These are phyloP conservation scores for Danaus plexippus DNA, from an alignment of 1,140 invertebrate species.

Conservation along the genomic window DNA sequence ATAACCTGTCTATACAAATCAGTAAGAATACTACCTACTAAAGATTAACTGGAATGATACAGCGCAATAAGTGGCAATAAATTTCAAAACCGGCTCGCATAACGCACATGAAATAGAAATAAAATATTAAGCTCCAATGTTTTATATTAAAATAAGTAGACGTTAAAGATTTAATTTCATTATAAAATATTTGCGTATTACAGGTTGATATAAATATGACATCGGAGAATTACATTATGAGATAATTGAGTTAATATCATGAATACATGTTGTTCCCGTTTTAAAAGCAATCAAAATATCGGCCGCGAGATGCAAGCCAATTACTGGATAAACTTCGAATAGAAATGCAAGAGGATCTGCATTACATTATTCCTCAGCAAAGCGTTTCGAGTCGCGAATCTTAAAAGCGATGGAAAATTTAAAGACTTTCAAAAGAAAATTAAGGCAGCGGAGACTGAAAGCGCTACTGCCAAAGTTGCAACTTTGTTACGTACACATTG, in stretches of 20 bases:
- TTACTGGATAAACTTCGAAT: slow-evolving; percentile 20
- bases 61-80: slow-evolving; percentile 23
- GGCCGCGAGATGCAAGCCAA: slow-evolving; percentile 16
- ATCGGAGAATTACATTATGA: too few relatives aligned
- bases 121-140: too few relatives aligned
- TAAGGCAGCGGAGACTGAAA: slow-evolving; percentile 46
- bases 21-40: slow-evolving; percentile 52
- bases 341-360: slow-evolving; percentile 17
- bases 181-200: too few relatives aligned
- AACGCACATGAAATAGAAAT: slow-evolving; percentile 7
- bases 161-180: too few relatives aligned
- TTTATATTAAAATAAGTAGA: too few relatives aligned
- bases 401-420: slow-evolving; percentile 61
- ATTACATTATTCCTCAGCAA: slow-evolving; percentile 37
- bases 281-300: slow-evolving; percentile 4
- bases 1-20: slow-evolving; percentile 45
- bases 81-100: slow-evolving; percentile 8
- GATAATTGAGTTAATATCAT: too few relatives aligned
- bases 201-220: too few relatives aligned
- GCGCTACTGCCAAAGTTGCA: slow-evolving; percentile 40
- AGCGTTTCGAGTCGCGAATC: slow-evolving; percentile 42
- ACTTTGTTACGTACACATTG: slow-evolving; percentile 56
- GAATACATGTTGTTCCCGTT: background rate
- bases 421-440: slow-evolving; percentile 65
- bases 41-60: slow-evolving; percentile 27